These are phyloP conservation scores for Aspidiotus rigidus DNA, from an alignment of 2,888 invertebrate species.

Conservation along the genomic window DNA sequence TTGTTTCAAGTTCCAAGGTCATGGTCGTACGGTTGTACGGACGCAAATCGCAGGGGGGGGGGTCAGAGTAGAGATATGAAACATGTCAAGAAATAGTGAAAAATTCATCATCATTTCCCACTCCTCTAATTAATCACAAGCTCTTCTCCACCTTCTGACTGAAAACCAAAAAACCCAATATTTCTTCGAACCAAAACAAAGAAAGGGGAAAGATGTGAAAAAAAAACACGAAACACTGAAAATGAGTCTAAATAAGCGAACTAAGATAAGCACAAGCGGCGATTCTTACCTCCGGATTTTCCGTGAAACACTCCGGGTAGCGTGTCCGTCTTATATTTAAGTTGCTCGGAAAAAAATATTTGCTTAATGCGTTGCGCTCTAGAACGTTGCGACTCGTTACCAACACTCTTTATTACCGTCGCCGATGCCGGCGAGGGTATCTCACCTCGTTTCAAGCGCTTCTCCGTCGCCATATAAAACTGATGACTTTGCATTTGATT, in stretches of 20 bases:
- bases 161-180: not conserved
- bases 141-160: too few relatives aligned
- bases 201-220: too few relatives aligned
- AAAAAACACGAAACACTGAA: too few relatives aligned
- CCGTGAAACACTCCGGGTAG: constrained; percentile 47
- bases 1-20: too few relatives aligned
- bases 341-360: constrained; percentile 40
- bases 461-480: constrained; percentile 32
- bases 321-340: constrained; percentile 40
- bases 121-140: too few relatives aligned
- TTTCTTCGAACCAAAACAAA: not conserved
- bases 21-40: too few relatives aligned
- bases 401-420: constrained; percentile 23
- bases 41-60: too few relatives aligned
- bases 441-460: constrained; percentile 23
- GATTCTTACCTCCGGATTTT: constrained; percentile 45
- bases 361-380: constrained; percentile 40
- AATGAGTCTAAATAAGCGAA: not conserved
- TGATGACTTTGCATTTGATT: constrained; percentile 37
- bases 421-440: not conserved
- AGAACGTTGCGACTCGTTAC: constrained; percentile 40
- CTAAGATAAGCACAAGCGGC: not conserved
- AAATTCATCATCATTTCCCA: too few relatives aligned
- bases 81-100: too few relatives aligned
- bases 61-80: too few relatives aligned